Percentiles rank a stretch among this genome's conserved stretches.
These are phyloP conservation scores for Abrostola tripartita DNA, from an alignment of 2,888 invertebrate genomes.

Conservation along the genomic window DNA sequence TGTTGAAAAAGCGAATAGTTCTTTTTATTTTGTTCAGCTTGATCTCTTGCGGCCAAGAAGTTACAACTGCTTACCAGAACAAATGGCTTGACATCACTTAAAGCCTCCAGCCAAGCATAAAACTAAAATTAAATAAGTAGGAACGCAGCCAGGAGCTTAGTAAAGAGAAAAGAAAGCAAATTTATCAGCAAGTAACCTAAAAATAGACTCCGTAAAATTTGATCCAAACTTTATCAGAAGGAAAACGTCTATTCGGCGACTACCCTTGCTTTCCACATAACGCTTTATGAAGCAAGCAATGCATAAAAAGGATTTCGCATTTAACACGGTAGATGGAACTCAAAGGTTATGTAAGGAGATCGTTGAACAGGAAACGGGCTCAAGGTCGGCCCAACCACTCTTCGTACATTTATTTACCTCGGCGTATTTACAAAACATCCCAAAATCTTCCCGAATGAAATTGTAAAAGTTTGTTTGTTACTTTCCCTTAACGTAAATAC, in stretches of 20 bases:
- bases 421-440: constrained; percentile 38
- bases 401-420: constrained; percentile 46
- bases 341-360: constrained; percentile 55
- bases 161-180: background rate
- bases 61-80: constrained; percentile 6
- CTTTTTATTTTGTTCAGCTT: background rate
- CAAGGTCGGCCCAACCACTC: constrained; percentile 46
- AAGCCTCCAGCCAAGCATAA: background rate
- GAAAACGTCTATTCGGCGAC: constrained; percentile 42
- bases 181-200: constrained; percentile 20
- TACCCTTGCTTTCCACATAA: constrained; percentile 44
- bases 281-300: constrained; percentile 53
- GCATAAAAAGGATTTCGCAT: constrained; percentile 55
- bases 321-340: constrained; percentile 57
- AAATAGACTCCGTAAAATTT: constrained; percentile 41
- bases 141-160: background rate
- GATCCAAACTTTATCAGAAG: constrained; percentile 46
- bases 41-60: constrained; percentile 1
- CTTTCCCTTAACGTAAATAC: constrained; percentile 23
- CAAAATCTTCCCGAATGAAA: constrained; percentile 25
- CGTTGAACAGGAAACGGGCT: constrained; percentile 54
- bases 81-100: constrained; percentile 3
- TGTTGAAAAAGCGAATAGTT: background rate
- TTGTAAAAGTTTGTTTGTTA: constrained; percentile 14
- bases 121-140: constrained; percentile 4